phyloP scores from a whole-genome alignment of 30 jellyfish, hydroid and myxozoan genomes.

The Euphysa ruthae region DNA sequence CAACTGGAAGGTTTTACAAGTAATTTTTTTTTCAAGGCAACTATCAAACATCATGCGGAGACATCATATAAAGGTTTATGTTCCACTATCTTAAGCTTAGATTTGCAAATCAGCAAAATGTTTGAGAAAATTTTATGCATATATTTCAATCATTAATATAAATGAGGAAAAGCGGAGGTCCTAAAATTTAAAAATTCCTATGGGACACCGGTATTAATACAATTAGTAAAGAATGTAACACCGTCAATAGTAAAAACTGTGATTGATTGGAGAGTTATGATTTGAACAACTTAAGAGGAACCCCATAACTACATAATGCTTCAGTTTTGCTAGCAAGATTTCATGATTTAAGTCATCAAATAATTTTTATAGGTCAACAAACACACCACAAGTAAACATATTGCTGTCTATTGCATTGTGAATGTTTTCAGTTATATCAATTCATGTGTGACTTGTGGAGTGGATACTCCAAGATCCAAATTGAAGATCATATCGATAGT shows the following conservation, averaged over 20 bases:
- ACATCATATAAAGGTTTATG: too few relatives aligned
- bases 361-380: background rate
- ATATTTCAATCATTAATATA: background rate
- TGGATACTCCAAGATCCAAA: too few relatives aligned
- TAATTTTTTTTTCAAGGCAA: too few relatives aligned
- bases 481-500: too few relatives aligned
- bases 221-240: background rate
- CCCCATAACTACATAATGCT: background rate
- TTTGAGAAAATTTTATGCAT: background rate
- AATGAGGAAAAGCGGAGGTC: background rate
- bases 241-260: background rate
- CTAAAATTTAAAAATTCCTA: background rate
- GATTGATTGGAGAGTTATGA: background rate
- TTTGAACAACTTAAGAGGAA: background rate
- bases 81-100: background rate
- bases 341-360: background rate
- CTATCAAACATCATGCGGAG: too few relatives aligned
- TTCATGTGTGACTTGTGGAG: too few relatives aligned
- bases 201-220: background rate
- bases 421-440: background rate
- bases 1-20: too few relatives aligned
- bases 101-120: background rate
- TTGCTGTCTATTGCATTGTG: background rate
- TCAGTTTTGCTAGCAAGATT: too few relatives aligned
- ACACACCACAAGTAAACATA: background rate